A percentile compares a stretch with the other conserved stretches of the same genome.
Conservation (phyloP, 2,797 vertebrate genomes). For the Scolopax rusticola region DNA sequence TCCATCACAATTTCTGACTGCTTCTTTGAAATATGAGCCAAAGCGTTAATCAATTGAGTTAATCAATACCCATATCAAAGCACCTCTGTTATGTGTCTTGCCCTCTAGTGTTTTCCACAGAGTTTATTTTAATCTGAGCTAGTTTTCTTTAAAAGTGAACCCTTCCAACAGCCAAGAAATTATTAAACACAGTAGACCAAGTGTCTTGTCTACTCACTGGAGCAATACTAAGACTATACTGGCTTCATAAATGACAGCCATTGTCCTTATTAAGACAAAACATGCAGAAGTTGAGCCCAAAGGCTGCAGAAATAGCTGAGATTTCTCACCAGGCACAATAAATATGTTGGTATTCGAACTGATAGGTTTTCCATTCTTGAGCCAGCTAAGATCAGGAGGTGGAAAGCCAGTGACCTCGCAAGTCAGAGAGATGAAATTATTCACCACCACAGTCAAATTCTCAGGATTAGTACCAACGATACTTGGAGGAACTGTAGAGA, state of each 20-base stretch:
- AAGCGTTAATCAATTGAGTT: neutral
- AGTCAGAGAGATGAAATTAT: conserved; percentile 92
- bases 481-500: conserved; percentile 87
- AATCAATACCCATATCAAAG: neutral
- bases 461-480: conserved; percentile 86
- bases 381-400: conserved; percentile 92
- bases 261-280: neutral
- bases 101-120: neutral
- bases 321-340: conserved; percentile 90
- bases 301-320: neutral
- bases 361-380: conserved; percentile 87
- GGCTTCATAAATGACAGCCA: neutral
- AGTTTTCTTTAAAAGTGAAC: neutral
- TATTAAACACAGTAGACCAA: neutral
- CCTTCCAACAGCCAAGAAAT: neutral
- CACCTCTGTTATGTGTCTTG: neutral
- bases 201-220: neutral
- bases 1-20: neutral
- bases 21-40: neutral
- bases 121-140: neutral
- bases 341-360: conserved; percentile 84
- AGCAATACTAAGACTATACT: neutral
- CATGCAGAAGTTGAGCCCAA: neutral
- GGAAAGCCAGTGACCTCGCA: conserved; percentile 94
- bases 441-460: conserved; percentile 91